Evolutionary conservation across 2,113 vertebrate species (phyloP), one percentile per base, ranked within the genome.

Genomic region (Oxygymnocypris stewartii): DNA sequence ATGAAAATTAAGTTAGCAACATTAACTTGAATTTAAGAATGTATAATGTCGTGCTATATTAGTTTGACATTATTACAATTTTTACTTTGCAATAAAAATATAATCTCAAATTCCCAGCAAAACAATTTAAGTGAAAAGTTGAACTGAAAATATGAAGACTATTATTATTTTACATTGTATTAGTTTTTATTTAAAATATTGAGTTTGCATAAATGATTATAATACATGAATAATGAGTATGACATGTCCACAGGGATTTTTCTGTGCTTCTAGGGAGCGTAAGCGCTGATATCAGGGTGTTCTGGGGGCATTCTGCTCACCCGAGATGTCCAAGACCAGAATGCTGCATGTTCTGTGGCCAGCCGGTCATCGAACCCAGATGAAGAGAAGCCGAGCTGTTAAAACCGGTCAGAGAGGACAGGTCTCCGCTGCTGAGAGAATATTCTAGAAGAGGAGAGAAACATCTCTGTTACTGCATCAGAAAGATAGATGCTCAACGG

Each of bases 261-360:
- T 37, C 18, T 40, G 16, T 37, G 2, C 16, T 10, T 37, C 10
- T 4, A 71, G 31, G 20, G 31, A 20, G 67, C 14, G 9, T 73
- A 2, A 40, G 16, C 23, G 67, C 35, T 10, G 67, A 20, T 71
- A 18, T 71, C 67, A 71, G 35, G 11, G 69, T 73, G 35, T 40
- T 71, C 23, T 23, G 67, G 35, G 20, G n/a, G 37, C 20, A n/a
- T 12, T 4, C 37, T 73, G 69, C 96, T 97, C 95, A 99, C 97
- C 97, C 97, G 95, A 98, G 89, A 71, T 99, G 97, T 87, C 96
- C 96, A 75, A 98, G 95, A 75, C 96, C 95, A 13, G 97, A 97
- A 10, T 97, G 96, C 87, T 97, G 96, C 91, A 98, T 95, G 85
- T 94, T 97, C 44, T 98, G 97, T 88, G 97, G 97, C 98, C 98